Percentiles rank a stretch among this genome's conserved stretches.
These are phyloP conservation scores for Elaphurus davidianus DNA, from an alignment of 2,113 vertebrate genomes.

Conservation along the genomic window DNA sequence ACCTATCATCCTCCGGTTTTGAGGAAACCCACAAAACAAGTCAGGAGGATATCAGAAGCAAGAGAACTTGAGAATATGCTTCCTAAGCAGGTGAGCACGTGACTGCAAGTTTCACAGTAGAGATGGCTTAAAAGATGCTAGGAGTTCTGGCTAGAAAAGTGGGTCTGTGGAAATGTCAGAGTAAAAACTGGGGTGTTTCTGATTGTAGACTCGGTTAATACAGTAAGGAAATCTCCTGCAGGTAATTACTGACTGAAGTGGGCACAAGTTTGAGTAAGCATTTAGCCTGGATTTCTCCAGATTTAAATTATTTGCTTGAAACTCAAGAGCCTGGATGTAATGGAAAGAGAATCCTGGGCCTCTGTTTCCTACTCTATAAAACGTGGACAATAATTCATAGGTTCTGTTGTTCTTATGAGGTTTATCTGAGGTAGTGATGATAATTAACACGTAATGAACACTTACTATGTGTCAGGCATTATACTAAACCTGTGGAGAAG, in stretches of 20 bases:
- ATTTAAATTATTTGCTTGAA: neutral
- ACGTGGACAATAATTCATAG: neutral
- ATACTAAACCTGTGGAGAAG: neutral
- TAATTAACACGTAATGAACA: neutral
- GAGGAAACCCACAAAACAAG: neutral
- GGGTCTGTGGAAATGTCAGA: neutral
- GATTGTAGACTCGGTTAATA: neutral
- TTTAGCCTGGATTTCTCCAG: neutral
- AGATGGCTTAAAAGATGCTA: neutral
- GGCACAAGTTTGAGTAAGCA: neutral
- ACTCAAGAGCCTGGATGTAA: neutral
- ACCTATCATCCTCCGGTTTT: accelerated
- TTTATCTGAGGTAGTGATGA: neutral
- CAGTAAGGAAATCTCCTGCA: neutral
- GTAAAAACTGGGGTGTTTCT: neutral
- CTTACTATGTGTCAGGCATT: neutral
- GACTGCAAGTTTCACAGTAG: neutral
- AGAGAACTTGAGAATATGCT: neutral
- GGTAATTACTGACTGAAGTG: neutral
- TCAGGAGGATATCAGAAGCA: conserved; percentile 36
- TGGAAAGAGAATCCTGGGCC: neutral
- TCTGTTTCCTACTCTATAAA: neutral
- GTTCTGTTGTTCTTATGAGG: neutral
- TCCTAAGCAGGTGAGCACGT: conserved; percentile 28
- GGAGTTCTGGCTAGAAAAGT: neutral